Conservation (phyloP, 2,888 invertebrate genomes). For the Platerodrilus igneus region DNA sequence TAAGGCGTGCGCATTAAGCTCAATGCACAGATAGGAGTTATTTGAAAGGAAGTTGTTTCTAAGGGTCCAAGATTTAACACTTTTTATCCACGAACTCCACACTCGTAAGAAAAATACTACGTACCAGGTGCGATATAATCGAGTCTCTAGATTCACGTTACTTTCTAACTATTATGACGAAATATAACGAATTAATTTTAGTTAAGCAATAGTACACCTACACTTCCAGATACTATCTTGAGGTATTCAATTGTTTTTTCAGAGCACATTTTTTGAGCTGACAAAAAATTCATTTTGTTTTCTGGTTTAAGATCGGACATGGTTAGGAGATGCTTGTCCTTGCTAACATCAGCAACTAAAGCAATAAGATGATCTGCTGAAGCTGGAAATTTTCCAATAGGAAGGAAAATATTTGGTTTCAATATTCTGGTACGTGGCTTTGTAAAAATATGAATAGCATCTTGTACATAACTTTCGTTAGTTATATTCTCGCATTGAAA, state of each 20-base stretch:
- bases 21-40: background rate
- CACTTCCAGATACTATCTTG: slow-evolving; percentile 5
- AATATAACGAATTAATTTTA: slow-evolving; percentile 9
- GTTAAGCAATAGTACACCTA: slow-evolving; percentile 11
- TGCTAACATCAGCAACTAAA: slow-evolving; percentile 10
- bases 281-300: slow-evolving; percentile 24
- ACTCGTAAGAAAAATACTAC: slow-evolving; percentile 2
- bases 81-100: background rate
- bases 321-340: slow-evolving; percentile 17
- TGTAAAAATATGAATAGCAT: slow-evolving; percentile 18
- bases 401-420: slow-evolving; percentile 12
- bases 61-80: background rate
- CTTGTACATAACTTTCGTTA: slow-evolving; percentile 18
- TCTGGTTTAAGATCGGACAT: slow-evolving; percentile 17
- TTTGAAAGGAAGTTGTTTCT: background rate
- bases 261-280: slow-evolving; percentile 21
- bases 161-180: slow-evolving; percentile 6
- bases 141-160: background rate
- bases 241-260: slow-evolving; percentile 13
- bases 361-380: slow-evolving; percentile 1
- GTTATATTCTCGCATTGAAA: no score
- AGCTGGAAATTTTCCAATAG: slow-evolving; percentile 14
- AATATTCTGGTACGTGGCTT: slow-evolving; percentile 17
- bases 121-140: slow-evolving; percentile 10
- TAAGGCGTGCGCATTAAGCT: background rate